These are phyloP conservation scores for Argynnis bischoffii DNA, from an alignment of 2,888 invertebrate species.

Conservation along the genomic window DNA sequence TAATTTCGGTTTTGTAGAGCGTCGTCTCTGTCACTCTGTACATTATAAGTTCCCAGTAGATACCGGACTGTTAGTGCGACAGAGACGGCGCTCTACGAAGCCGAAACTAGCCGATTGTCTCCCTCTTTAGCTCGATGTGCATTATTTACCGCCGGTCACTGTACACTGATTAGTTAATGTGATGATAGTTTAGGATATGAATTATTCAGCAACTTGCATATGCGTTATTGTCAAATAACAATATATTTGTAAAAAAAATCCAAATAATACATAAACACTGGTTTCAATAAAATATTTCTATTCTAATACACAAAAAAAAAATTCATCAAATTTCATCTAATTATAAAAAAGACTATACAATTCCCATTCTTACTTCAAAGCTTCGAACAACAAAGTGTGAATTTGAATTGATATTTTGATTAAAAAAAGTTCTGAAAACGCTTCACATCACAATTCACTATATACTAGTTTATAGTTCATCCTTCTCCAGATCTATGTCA, in stretches of 20 bases:
- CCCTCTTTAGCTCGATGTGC: too few species aligned
- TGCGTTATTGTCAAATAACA: background rate
- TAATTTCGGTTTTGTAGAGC: too few species aligned
- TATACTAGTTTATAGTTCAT: slow-evolving; percentile 84
- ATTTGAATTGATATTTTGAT: background rate
- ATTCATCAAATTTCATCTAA: background rate
- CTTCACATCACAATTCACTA: slow-evolving; percentile 21
- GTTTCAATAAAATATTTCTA: slow-evolving; percentile 6
- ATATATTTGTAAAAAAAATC: background rate
- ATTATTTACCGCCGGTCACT: too few species aligned
- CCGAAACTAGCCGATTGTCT: too few species aligned
- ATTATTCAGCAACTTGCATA: background rate
- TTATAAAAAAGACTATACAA: background rate
- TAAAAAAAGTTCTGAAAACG: slow-evolving; percentile 11
- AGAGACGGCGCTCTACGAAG: too few species aligned
- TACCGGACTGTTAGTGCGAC: too few species aligned
- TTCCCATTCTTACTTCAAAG: slow-evolving; percentile 2
- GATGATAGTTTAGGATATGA: slow-evolving; percentile 10
- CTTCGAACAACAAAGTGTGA: background rate
- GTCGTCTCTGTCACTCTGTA: too few species aligned
- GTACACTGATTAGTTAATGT: too few species aligned
- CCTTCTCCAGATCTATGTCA: slow-evolving; percentile 92
- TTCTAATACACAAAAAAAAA: background rate
- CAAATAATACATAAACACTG: background rate
- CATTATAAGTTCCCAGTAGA: too few species aligned